These are phyloP conservation scores for Aradus depressus DNA, from an alignment of 2,888 invertebrate genomes.

Conservation along the genomic window DNA sequence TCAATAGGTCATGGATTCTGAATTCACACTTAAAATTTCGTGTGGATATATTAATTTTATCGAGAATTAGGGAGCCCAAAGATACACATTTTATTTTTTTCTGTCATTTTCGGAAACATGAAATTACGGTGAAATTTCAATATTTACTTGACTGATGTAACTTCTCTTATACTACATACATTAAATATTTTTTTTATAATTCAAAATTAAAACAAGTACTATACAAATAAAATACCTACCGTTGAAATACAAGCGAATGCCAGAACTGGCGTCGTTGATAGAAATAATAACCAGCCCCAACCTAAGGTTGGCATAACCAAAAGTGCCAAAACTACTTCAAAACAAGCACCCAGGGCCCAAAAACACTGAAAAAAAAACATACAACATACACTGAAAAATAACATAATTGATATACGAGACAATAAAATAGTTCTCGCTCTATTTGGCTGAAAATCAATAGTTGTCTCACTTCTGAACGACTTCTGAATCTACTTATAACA, in stretches of 20 bases:
- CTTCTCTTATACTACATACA: background rate
- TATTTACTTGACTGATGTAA: background rate
- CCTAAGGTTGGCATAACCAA: slow-evolving; percentile 85
- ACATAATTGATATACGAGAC: background rate
- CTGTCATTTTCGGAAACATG: no score
- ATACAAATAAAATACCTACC: slow-evolving; percentile 42
- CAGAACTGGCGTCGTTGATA: slow-evolving; percentile 80
- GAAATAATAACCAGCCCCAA: slow-evolving; percentile 81
- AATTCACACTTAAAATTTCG: no score
- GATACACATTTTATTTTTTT: no score
- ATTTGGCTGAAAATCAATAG: no score
- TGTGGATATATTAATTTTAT: no score
- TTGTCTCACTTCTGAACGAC: no score
- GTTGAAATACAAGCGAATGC: slow-evolving; percentile 71
- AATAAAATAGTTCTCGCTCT: background rate
- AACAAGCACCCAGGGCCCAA: slow-evolving; percentile 91
- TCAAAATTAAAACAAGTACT: slow-evolving; percentile 9
- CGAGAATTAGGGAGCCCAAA: no score
- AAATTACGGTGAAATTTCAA: background rate
- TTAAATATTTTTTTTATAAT: background rate
- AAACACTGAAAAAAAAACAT: slow-evolving; percentile 56
- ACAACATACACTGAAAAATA: background rate
- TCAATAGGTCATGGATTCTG: no score
- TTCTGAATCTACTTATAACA: no score
- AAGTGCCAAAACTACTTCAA: slow-evolving; percentile 81